Conservation (phyloP, 1,140 invertebrate species). For the Parasteatoda tepidariorum region DNA sequence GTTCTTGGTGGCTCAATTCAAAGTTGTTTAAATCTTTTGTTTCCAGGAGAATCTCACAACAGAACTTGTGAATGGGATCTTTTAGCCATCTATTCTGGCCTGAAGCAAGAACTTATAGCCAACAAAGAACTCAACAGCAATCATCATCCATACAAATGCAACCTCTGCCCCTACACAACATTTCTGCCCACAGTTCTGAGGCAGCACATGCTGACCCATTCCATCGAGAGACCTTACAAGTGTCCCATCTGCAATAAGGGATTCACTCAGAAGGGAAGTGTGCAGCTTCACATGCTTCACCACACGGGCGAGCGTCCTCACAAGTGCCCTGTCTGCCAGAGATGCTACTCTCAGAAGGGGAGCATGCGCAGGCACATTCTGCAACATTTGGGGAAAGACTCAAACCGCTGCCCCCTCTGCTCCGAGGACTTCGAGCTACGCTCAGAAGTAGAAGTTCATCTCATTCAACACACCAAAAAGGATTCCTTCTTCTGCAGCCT, state of each 20-base stretch:
- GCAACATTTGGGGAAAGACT: conserved; percentile 31
- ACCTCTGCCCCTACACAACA: conserved; percentile 36
- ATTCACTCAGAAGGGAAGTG: conserved; percentile 70
- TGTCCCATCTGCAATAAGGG: conserved; percentile 72
- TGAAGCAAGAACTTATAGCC: conserved; percentile 34
- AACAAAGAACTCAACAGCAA: conserved; percentile 22
- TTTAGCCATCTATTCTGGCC: conserved; percentile 31
- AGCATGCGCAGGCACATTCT: conserved; percentile 42
- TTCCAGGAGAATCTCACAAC: conserved; percentile 8
- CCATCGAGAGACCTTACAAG: conserved; percentile 70
- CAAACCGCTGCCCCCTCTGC: conserved; percentile 37
- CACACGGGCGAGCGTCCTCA: conserved; percentile 69
- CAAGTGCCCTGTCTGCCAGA: conserved; percentile 67
- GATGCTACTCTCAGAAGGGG: conserved; percentile 42
- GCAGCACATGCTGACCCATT: conserved; percentile 45
- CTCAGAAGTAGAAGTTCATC: conserved; percentile 36
- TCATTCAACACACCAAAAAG: conserved; percentile 54
- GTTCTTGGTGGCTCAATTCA: background rate
- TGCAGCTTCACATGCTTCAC: conserved; percentile 69
- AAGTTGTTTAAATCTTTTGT: background rate
- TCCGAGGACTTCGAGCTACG: conserved; percentile 29
- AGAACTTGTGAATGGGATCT: conserved; percentile 46
- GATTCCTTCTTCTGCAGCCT: conserved; percentile 43
- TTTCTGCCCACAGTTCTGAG: conserved; percentile 32
- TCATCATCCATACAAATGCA: conserved; percentile 30